A percentile compares a stretch with the other conserved stretches of the same genome.
phyloP scores from a whole-genome alignment of 2,797 vertebrate species.

The Rhodeus uyekii region DNA sequence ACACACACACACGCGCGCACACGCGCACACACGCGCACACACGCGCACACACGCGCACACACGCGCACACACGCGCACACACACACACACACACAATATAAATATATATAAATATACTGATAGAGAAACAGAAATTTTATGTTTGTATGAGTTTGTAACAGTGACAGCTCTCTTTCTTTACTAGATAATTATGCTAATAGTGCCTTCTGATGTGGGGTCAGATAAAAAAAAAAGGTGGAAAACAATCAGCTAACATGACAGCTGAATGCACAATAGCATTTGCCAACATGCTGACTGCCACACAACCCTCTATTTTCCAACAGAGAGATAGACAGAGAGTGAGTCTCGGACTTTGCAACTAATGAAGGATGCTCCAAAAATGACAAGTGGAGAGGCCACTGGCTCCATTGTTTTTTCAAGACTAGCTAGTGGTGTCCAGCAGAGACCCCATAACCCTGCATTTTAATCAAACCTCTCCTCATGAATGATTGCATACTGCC shows the following conservation, averaged over 20 bases:
- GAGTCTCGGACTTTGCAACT: slow-evolving; percentile 1
- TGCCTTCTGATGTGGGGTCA: slow-evolving; percentile 19
- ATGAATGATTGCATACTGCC: not conserved
- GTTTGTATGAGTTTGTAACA: not conserved
- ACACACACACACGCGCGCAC: no score
- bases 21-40: no score
- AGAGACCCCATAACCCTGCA: not conserved
- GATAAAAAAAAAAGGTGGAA: slow-evolving; percentile 11
- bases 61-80: no score
- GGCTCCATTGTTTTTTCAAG: not conserved
- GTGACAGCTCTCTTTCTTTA: not conserved
- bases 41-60: no score
- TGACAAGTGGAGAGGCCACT: not conserved
- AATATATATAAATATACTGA: not conserved
- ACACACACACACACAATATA: no score
- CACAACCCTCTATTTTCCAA: slow-evolving; percentile 10
- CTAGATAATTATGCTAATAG: slow-evolving; percentile 21
- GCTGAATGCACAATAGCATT: not conserved
- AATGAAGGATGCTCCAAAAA: slow-evolving; percentile 23
- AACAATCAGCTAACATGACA: slow-evolving; percentile 1
- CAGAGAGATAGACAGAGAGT: slow-evolving; percentile 9
- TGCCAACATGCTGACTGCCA: not conserved
- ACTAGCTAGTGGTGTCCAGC: slow-evolving; percentile 8
- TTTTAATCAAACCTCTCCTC: slow-evolving; percentile 17
- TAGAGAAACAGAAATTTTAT: not conserved